Conservation (phyloP, 2,888 invertebrate genomes). For the Mythimna pallens region DNA sequence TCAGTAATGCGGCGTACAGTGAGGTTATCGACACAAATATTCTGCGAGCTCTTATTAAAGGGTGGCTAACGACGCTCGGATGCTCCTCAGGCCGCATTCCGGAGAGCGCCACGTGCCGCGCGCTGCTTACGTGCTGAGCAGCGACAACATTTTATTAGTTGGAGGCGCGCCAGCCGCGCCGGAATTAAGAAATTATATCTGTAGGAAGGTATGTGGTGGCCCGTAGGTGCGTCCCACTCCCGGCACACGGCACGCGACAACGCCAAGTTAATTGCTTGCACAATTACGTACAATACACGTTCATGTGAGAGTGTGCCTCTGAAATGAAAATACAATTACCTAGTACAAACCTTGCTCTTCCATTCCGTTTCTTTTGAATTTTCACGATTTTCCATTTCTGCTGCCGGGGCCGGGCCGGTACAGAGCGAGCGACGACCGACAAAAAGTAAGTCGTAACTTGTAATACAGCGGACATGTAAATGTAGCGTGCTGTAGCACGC, state of each 20-base stretch:
- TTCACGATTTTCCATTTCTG: constrained; percentile 15
- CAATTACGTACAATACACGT: not conserved
- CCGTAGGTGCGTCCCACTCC: not conserved
- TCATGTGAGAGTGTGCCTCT: constrained; percentile 1
- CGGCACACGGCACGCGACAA: not conserved
- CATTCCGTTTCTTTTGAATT: constrained; percentile 11
- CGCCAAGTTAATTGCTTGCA: constrained; percentile 7
- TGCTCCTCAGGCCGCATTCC: constrained; percentile 23
- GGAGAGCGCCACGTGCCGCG: constrained; percentile 11
- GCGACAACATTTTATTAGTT: constrained; percentile 50
- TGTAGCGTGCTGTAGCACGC: not conserved
- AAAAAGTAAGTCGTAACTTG: not conserved
- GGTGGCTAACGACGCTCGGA: constrained; percentile 34
- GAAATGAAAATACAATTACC: constrained; percentile 19
- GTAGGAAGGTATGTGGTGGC: constrained; percentile 13
- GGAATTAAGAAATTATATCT: constrained; percentile 42
- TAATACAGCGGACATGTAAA: constrained; percentile 6
- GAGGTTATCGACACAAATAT: constrained; percentile 29
- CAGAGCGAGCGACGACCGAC: not conserved
- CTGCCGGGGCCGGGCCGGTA: not conserved
- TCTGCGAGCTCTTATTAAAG: constrained; percentile 34
- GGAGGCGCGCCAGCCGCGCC: constrained; percentile 45
- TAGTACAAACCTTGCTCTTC: constrained; percentile 8
- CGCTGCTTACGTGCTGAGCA: constrained; percentile 30
- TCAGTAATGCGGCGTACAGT: constrained; percentile 1